Evolutionary conservation across 1,140 invertebrate genomes (phyloP).

Genomic region (Drosophila yakuba): DNA sequence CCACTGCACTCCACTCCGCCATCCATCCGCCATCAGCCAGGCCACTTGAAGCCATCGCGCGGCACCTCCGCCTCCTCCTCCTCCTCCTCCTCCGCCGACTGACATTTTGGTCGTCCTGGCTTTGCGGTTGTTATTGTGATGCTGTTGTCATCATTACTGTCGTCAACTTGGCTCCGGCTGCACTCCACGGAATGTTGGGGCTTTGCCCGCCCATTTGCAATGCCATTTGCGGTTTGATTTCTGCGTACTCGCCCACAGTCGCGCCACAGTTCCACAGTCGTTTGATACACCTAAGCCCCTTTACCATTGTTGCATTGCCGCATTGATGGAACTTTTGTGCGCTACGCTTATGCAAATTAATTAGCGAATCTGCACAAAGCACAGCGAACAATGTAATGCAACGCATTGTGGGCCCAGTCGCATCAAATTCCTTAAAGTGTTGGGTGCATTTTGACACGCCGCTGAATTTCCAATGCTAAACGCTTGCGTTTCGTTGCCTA

Average conservation of each 20-base stretch:
- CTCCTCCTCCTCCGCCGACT: conserved; percentile 6
- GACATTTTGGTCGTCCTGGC: conserved; percentile 59
- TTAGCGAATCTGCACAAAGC: conserved; percentile 36
- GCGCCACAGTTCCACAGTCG: conserved; percentile 12
- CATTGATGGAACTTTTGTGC: conserved; percentile 51
- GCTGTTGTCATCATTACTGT: conserved; percentile 58
- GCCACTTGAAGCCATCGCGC: conserved; percentile 50
- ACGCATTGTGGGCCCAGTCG: background rate
- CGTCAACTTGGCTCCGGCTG: conserved; percentile 22
- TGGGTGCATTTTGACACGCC: conserved; percentile 31
- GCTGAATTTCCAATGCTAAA: conserved; percentile 1
- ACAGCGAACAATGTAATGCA: background rate
- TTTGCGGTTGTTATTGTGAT: conserved; percentile 57
- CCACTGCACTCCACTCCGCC: too few species aligned
- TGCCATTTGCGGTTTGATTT: conserved; percentile 75
- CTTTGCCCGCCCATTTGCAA: conserved; percentile 59
- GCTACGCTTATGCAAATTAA: conserved; percentile 56
- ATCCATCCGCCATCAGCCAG: background rate
- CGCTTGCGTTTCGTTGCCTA: conserved; percentile 21
- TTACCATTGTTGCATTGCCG: conserved; percentile 16
- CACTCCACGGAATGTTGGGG: conserved; percentile 6
- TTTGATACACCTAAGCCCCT: background rate
- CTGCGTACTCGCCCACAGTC: conserved; percentile 33
- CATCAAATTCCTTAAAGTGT: conserved; percentile 36
- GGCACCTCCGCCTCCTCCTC: background rate